These are phyloP conservation scores for Metallyticus violacea DNA, from an alignment of 2,888 invertebrate genomes.

Conservation along the genomic window DNA sequence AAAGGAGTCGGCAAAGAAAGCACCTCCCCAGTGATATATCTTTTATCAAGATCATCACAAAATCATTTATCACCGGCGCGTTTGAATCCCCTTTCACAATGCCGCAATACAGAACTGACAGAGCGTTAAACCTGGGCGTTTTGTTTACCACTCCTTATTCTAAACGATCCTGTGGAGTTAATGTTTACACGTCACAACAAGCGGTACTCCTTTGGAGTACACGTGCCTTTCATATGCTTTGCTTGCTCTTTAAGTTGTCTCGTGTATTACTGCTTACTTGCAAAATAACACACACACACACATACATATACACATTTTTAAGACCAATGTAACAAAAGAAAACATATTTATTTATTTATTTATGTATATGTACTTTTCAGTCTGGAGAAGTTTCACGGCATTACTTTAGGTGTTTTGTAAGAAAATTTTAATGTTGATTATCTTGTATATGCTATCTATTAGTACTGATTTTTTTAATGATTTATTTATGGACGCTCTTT, in stretches of 20 bases:
- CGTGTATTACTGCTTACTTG: not conserved
- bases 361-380: too few relatives aligned
- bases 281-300: too few relatives aligned
- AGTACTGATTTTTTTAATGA: too few relatives aligned
- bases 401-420: too few relatives aligned
- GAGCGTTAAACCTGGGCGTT: not conserved
- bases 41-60: not conserved
- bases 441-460: too few relatives aligned
- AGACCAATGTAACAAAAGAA: too few relatives aligned
- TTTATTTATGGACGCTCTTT: too few relatives aligned
- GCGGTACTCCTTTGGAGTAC: not conserved
- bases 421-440: too few relatives aligned
- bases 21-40: not conserved
- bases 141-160: not conserved
- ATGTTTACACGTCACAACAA: not conserved
- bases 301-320: too few relatives aligned
- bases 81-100: not conserved
- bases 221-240: not conserved
- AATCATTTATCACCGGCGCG: not conserved
- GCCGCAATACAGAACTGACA: not conserved
- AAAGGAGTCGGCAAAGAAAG: not conserved
- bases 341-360: too few relatives aligned
- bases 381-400: too few relatives aligned
- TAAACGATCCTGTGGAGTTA: not conserved
- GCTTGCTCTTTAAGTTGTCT: not conserved